phyloP scores from a whole-genome alignment of 1,140 invertebrate genomes.

The Papilio xuthus region DNA sequence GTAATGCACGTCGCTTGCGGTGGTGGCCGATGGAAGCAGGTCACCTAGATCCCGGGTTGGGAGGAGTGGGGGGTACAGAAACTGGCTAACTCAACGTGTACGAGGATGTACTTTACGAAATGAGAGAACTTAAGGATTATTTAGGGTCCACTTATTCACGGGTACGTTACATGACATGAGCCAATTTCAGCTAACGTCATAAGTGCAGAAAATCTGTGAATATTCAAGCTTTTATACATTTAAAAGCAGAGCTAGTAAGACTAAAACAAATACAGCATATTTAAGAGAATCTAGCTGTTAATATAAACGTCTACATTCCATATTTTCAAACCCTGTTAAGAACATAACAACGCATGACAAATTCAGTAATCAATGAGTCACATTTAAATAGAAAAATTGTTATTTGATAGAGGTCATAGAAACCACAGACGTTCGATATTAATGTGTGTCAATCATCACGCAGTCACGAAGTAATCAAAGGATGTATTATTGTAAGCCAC shows the following conservation, averaged over 20 bases:
- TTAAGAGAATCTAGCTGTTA: no score
- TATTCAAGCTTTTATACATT: no score
- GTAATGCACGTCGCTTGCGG: conserved; percentile 47
- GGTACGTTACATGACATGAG: not conserved
- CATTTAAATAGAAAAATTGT: conserved; percentile 2
- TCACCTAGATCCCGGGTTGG: conserved; percentile 44
- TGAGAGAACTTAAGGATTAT: conserved; percentile 31
- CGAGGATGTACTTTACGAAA: conserved; percentile 32
- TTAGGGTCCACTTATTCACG: not conserved
- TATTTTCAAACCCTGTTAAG: not conserved
- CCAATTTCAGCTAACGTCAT: not conserved
- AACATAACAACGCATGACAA: not conserved
- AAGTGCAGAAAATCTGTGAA: no score
- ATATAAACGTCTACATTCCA: not conserved
- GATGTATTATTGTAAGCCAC: conserved; percentile 5
- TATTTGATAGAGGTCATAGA: not conserved
- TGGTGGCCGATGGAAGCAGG: conserved; percentile 43
- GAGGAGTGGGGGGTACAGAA: conserved; percentile 24
- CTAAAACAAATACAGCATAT: no score
- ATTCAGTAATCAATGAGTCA: not conserved
- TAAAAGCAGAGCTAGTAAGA: no score
- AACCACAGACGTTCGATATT: conserved; percentile 19
- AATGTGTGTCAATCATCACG: conserved; percentile 1
- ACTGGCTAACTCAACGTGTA: conserved; percentile 29
- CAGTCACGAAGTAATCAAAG: conserved; percentile 18